Evolutionary conservation across 2,888 invertebrate species (phyloP).

Genomic region (Trissonchulus sp.): DNA sequence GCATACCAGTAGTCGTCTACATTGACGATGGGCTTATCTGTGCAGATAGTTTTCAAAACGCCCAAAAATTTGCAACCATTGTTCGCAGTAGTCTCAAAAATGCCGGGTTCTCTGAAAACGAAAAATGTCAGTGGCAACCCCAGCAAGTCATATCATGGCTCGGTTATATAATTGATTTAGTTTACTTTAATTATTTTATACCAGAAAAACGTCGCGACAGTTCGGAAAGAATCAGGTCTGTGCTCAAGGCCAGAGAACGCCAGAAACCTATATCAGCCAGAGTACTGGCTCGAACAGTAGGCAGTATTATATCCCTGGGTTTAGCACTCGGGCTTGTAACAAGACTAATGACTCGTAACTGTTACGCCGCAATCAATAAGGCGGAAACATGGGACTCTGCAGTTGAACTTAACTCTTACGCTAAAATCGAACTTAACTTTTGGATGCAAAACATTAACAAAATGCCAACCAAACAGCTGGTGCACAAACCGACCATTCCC

Average conservation of each 20-base stretch:
- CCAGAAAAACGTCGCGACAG: no score
- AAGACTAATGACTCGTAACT: not conserved
- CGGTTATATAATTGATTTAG: conserved; percentile 8
- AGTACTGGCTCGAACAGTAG: not conserved
- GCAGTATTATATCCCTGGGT: not conserved
- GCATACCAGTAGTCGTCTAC: not conserved
- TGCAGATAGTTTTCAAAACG: not conserved
- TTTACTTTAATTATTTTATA: no score
- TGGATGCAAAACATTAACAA: not conserved
- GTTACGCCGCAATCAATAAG: not conserved
- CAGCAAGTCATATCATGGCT: not conserved
- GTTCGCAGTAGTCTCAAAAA: not conserved
- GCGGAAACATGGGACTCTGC: not conserved
- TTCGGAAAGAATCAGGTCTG: no score
- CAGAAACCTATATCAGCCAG: conserved; percentile 8
- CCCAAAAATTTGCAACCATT: not conserved
- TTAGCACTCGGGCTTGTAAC: not conserved
- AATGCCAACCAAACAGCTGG: not conserved
- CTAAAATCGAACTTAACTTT: not conserved
- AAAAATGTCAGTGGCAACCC: conserved; percentile 11
- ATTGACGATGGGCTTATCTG: conserved; percentile 8
- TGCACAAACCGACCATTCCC: not conserved
- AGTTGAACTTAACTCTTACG: not conserved
- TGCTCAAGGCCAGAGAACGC: no score
- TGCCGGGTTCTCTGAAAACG: not conserved